Conservation (phyloP, 2,113 vertebrate species). For the Cyprinodon tularosa region DNA sequence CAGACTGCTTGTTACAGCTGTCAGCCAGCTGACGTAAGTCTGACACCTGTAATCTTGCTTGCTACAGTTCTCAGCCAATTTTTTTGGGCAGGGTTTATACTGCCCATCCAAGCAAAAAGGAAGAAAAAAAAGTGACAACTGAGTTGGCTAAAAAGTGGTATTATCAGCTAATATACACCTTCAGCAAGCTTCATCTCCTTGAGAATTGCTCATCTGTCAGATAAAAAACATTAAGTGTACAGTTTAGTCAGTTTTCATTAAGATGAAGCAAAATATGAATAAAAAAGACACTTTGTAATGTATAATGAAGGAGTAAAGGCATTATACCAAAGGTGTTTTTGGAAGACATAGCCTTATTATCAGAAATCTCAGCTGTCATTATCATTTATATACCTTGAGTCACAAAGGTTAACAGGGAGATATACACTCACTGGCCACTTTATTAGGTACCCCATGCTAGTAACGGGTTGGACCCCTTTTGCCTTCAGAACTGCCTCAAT, state of each 20-base stretch:
- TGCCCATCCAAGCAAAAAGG: slow-evolving; percentile 42
- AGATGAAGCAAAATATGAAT: background rate
- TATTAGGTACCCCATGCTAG: too few relatives aligned
- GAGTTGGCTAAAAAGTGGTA: slow-evolving; percentile 48
- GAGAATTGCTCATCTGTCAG: slow-evolving; percentile 21
- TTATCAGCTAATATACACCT: slow-evolving; percentile 41
- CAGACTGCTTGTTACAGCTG: slow-evolving; percentile 64
- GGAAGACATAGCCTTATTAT: background rate
- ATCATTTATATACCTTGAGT: background rate
- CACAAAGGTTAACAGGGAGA: background rate
- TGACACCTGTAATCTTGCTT: slow-evolving; percentile 67
- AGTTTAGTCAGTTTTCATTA: background rate
- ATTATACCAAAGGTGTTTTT: background rate
- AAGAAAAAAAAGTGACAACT: slow-evolving; percentile 34
- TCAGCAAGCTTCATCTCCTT: slow-evolving; percentile 19
- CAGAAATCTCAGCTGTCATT: background rate
- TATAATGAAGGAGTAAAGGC: background rate
- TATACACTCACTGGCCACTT: too few relatives aligned
- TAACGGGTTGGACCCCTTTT: too few relatives aligned
- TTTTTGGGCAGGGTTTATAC: slow-evolving; percentile 45
- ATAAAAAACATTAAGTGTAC: slow-evolving; percentile 11
- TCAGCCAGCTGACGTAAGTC: slow-evolving; percentile 58
- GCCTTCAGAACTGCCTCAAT: too few relatives aligned
- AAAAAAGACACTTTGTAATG: background rate
- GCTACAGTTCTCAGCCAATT: slow-evolving; percentile 50